phyloP scores from a whole-genome alignment of 1,140 invertebrate species.

The Batillaria attramentaria region DNA sequence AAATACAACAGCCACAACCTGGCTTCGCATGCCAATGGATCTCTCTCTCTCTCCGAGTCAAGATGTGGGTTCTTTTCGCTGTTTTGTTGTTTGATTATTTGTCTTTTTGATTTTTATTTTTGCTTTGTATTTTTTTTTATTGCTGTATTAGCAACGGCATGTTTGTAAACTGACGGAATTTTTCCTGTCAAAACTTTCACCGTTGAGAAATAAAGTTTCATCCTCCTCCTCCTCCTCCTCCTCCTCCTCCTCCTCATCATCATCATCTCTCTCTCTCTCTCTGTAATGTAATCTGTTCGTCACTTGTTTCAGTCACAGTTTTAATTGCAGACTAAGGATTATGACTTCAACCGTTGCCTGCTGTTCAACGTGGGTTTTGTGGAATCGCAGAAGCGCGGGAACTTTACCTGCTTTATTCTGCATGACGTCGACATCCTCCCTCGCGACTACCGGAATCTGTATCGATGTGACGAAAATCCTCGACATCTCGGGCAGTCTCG shows the following conservation, averaged over 20 bases:
- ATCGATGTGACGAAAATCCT: slow-evolving; percentile 80
- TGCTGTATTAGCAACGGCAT: background rate
- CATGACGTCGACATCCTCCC: slow-evolving; percentile 95
- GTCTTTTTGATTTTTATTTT: too few relatives aligned
- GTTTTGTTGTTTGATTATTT: too few relatives aligned
- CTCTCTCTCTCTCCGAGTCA: too few relatives aligned
- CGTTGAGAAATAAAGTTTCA: background rate
- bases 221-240: background rate
- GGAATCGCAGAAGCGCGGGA: slow-evolving; percentile 82
- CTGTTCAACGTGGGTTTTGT: slow-evolving; percentile 94
- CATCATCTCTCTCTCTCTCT: background rate
- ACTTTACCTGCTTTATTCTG: slow-evolving; percentile 91
- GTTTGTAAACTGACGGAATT: background rate
- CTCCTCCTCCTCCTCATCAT: background rate
- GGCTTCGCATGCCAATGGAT: too few relatives aligned
- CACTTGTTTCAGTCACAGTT: background rate
- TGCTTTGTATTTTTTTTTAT: too few relatives aligned
- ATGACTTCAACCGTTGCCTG: slow-evolving; percentile 89
- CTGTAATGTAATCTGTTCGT: background rate
- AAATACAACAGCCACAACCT: too few relatives aligned
- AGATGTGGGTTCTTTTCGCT: too few relatives aligned
- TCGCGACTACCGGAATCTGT: slow-evolving; percentile 91
- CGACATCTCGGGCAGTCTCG: slow-evolving; percentile 83
- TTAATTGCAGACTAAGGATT: background rate
- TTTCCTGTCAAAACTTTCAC: background rate